Evolutionary conservation across 2,888 invertebrate species (phyloP).

Genomic region (Achlya flavicornis): DNA sequence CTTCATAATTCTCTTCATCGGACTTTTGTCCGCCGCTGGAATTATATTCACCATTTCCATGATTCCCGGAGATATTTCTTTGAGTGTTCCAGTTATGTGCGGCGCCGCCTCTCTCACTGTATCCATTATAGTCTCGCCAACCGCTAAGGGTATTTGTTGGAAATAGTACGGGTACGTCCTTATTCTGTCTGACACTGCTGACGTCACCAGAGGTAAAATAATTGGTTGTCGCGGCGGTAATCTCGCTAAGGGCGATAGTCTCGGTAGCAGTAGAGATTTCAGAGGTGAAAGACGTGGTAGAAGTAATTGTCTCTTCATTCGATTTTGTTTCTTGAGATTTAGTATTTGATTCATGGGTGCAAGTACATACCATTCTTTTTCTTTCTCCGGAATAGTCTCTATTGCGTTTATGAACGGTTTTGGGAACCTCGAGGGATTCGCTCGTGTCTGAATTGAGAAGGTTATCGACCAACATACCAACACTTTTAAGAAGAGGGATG

Average conservation of each 20-base stretch:
- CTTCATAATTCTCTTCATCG: conserved; percentile 69
- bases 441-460: conserved; percentile 59
- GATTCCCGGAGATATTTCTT: conserved; percentile 76
- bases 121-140: conserved; percentile 76
- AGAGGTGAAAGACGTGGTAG: conserved; percentile 60
- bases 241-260: conserved; percentile 46
- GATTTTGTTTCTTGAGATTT: conserved; percentile 26
- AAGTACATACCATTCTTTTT: conserved; percentile 45
- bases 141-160: conserved; percentile 77
- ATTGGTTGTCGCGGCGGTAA: conserved; percentile 69
- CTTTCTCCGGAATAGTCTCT: conserved; percentile 36
- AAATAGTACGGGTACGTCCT: conserved; percentile 77
- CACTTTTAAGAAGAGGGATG: conserved; percentile 70
- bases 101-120: conserved; percentile 76
- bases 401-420: conserved; percentile 46
- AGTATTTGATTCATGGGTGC: conserved; percentile 39
- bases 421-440: conserved; percentile 49
- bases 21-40: conserved; percentile 60
- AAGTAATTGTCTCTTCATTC: conserved; percentile 68
- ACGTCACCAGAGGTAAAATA: conserved; percentile 70
- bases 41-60: conserved; percentile 75
- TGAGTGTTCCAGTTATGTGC: conserved; percentile 73
- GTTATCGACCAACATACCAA: conserved; percentile 73
- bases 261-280: conserved; percentile 54
- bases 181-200: conserved; percentile 74